A percentile compares a stretch with the other conserved stretches of the same genome.
Evolutionary conservation across 2,797 vertebrate species (phyloP).

Genomic region (Tokudaia tokunoshimensis): DNA sequence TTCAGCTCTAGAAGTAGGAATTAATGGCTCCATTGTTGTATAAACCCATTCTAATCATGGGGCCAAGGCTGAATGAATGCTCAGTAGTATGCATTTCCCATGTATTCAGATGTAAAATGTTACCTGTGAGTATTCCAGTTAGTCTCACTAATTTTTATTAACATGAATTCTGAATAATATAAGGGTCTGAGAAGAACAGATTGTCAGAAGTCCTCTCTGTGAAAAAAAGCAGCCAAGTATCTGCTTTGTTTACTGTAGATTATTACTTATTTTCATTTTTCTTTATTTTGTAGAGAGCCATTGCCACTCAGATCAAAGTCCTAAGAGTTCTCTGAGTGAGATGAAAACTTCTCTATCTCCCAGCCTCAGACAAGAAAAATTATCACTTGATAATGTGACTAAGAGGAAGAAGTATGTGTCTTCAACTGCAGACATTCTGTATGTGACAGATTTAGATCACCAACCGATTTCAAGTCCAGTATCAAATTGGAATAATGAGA

Average conservation of each 20-base stretch:
- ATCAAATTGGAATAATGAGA: constrained; percentile 28
- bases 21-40: not conserved
- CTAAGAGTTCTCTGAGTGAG: constrained; percentile 48
- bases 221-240: constrained; percentile 47
- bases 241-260: constrained; percentile 49
- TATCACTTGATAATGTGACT: constrained; percentile 65
- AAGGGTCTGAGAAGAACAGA: not conserved
- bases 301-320: constrained; percentile 54
- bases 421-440: not conserved
- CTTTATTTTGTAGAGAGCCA: constrained; percentile 72
- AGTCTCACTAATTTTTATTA: not conserved
- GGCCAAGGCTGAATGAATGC: too few species aligned
- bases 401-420: constrained; percentile 66
- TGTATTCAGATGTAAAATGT: not conserved
- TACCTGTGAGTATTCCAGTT: not conserved
- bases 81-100: not conserved
- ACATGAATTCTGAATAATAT: not conserved
- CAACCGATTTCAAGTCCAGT: constrained; percentile 51
- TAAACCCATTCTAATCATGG: not conserved
- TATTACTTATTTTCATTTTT: constrained; percentile 60
- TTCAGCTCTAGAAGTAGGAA: not conserved
- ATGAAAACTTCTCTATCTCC: not conserved
- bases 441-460: constrained; percentile 69
- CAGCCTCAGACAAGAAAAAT: constrained; percentile 1
- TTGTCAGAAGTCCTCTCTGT: constrained; percentile 17